Evolutionary conservation across 1,140 invertebrate genomes (phyloP).

Genomic region (Hylaeus anthracinus): DNA sequence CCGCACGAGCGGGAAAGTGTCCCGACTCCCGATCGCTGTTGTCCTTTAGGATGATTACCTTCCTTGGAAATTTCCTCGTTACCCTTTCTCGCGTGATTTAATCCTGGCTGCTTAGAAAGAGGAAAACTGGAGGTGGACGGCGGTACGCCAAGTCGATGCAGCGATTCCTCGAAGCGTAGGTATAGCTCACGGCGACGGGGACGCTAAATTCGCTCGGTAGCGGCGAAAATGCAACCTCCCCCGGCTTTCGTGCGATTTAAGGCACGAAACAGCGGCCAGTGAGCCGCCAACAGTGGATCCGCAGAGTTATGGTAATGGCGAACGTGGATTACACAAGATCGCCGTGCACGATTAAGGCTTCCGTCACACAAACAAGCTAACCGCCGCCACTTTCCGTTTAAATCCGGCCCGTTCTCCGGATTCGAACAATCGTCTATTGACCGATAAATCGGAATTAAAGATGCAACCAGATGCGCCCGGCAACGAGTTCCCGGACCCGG

Average conservation of each 20-base stretch:
- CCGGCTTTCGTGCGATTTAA: conserved; percentile 57
- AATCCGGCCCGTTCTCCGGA: conserved; percentile 38
- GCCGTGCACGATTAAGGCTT: conserved; percentile 57
- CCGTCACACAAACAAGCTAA: conserved; percentile 60
- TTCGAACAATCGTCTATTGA: conserved; percentile 39
- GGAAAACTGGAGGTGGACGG: neutral
- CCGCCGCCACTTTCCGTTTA: conserved; percentile 33
- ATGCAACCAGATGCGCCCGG: neutral
- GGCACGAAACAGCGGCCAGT: conserved; percentile 38
- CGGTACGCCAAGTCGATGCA: conserved; percentile 11
- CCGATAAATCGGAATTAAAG: conserved; percentile 34
- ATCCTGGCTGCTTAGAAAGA: too few species aligned
- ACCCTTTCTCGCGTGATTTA: too few species aligned
- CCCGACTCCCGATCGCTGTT: too few species aligned
- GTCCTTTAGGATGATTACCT: too few species aligned
- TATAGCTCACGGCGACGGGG: conserved; percentile 35
- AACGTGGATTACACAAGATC: conserved; percentile 62
- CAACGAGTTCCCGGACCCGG: neutral
- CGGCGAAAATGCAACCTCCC: conserved; percentile 39
- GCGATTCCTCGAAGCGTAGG: conserved; percentile 17
- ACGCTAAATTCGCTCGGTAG: conserved; percentile 40
- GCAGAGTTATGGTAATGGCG: conserved; percentile 62
- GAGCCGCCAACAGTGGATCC: conserved; percentile 36
- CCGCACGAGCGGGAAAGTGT: neutral
- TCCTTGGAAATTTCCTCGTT: too few species aligned